Evolutionary conservation across 2,113 vertebrate genomes (phyloP), one percentile per base, ranked within the genome.

Genomic region (Phrynocephalus versicolor): DNA sequence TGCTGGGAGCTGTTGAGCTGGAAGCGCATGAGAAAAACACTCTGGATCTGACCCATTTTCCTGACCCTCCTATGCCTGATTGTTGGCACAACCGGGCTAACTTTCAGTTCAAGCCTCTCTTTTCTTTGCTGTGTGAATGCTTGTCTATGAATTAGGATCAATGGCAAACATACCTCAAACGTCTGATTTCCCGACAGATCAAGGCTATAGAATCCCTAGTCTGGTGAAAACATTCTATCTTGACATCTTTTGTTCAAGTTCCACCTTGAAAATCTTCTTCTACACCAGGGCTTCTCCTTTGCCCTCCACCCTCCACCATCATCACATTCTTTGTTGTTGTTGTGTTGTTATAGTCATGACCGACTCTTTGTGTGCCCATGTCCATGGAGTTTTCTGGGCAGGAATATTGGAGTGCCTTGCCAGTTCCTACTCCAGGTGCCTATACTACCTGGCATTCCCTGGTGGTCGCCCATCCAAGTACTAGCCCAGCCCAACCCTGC

Each of bases 241-340:
- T 82, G 6, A 71, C 41, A 41, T 10, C 25, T 19, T 74, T 35
- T 37, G n/a, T 21, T 67, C 75, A 23, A n/a, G 2, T 78, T 37
- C 25, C 51, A 79, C 33, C 39, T 18, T 6, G 64, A 64, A 85
- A 6, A 70, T 37, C 35, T 13, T 60, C 19, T 71, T 85, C 23
- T 35, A 70, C 16, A 62, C 12, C 25, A 57, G 25, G 41, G 6
- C 45, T 30, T 67, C 62, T 35, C 4, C 55, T 23, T 57, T 75
- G 83, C 27, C 57, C 1, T 15, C 35, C 60, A 41, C 0, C 0
- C 15, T n/a, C n/a, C n/a, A n/a, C n/a, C n/a, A n/a, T n/a, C 3
- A 81, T 19, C 82, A 85, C 10, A 25, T 37, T 35, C 41, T 86
- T 82, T n/a, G n/a, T n/a, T n/a, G n/a, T n/a, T n/a, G n/a, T n/a